Evolutionary conservation across 2,797 vertebrate species (phyloP).

Genomic region (Eleutherodactylus coqui): DNA sequence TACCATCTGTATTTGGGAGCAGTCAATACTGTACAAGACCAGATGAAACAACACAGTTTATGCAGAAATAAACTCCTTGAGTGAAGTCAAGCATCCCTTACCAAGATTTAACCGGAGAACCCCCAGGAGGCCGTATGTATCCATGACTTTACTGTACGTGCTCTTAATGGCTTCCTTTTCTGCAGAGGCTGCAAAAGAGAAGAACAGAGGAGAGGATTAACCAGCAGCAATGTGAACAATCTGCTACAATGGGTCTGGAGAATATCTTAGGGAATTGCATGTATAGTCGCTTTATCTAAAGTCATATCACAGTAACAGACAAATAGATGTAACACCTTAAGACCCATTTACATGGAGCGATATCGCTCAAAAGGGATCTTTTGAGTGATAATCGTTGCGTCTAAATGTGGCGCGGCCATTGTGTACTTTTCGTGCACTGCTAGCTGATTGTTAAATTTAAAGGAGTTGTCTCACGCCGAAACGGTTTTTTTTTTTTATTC

Average conservation of each 20-base stretch:
- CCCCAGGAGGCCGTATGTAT: constrained; percentile 94
- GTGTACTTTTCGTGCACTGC: too few species aligned
- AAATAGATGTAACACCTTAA: too few species aligned
- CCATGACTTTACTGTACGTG: constrained; percentile 90
- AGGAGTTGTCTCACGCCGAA: too few species aligned
- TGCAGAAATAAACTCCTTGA: background rate
- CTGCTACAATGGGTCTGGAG: background rate
- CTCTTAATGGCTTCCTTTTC: constrained; percentile 96
- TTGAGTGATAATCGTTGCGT: too few species aligned
- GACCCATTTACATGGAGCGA: too few species aligned
- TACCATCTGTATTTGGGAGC: too few species aligned
- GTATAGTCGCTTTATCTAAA: background rate
- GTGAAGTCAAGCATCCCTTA: constrained; percentile 71
- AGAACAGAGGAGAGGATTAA: background rate
- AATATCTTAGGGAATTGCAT: background rate
- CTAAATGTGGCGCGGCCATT: too few species aligned
- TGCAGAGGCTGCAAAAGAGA: constrained; percentile 81
- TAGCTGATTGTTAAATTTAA: too few species aligned
- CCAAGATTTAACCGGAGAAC: constrained; percentile 95
- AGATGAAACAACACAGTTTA: too few species aligned
- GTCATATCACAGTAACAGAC: background rate
- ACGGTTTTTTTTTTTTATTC: too few species aligned
- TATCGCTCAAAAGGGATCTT: too few species aligned
- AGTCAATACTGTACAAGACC: too few species aligned
- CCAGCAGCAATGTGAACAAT: background rate